A percentile compares a stretch with the other conserved stretches of the same genome.
phyloP scores from a whole-genome alignment of 2,888 invertebrate species.

The Lasiommata megera region DNA sequence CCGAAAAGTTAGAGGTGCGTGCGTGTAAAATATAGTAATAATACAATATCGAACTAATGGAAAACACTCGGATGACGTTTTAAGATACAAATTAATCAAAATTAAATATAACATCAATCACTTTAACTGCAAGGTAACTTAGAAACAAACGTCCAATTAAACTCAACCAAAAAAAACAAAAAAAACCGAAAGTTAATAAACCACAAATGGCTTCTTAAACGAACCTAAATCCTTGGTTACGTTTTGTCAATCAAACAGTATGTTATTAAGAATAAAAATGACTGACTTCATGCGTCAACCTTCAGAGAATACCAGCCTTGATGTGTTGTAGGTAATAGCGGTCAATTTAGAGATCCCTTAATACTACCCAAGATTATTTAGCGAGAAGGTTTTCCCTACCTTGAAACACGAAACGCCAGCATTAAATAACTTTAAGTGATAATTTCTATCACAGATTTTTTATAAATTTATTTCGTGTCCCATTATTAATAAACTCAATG shows the following conservation, averaged over 20 bases:
- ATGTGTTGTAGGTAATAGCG: conserved; percentile 48
- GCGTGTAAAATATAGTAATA: too few relatives aligned
- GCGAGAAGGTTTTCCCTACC: too few relatives aligned
- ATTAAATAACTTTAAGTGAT: too few relatives aligned
- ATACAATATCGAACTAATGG: too few relatives aligned
- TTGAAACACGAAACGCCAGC: too few relatives aligned
- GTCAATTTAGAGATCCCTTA: conserved; percentile 41
- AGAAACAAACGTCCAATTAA: conserved; percentile 29
- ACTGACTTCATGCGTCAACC: conserved; percentile 40
- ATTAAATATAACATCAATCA: conserved; percentile 8
- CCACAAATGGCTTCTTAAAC: conserved; percentile 50
- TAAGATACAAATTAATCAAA: neutral
- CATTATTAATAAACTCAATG: too few relatives aligned
- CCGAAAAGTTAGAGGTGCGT: too few relatives aligned
- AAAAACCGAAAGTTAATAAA: conserved; percentile 18
- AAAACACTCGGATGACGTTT: too few relatives aligned
- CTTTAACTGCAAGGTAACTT: conserved; percentile 27
- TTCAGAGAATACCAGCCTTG: conserved; percentile 41
- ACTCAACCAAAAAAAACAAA: conserved; percentile 31
- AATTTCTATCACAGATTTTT: too few relatives aligned
- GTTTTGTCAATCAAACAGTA: conserved; percentile 55
- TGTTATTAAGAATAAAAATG: conserved; percentile 52
- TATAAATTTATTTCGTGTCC: too few relatives aligned
- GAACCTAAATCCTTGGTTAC: conserved; percentile 45
- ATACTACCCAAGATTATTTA: neutral